Percentiles rank a stretch among this genome's conserved stretches.
phyloP scores from a whole-genome alignment of 30 jellyfish, hydroid and myxozoan species.

The Rhopilema esculentum region DNA sequence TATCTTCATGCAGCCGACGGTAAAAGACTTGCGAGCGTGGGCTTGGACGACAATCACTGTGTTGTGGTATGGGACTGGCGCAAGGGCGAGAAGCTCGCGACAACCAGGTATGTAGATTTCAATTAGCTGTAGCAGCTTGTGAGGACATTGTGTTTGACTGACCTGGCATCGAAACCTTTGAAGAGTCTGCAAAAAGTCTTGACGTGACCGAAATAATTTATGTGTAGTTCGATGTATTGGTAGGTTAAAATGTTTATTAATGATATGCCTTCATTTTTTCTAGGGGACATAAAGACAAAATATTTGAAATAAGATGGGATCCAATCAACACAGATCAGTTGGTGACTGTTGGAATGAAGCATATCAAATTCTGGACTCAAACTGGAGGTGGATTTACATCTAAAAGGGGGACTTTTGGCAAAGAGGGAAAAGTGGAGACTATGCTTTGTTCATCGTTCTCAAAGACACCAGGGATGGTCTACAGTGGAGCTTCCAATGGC shows the following conservation, averaged over 20 bases:
- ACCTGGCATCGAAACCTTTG: background rate
- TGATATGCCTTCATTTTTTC: background rate
- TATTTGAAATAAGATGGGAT: constrained; percentile 93
- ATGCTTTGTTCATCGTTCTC: constrained; percentile 85
- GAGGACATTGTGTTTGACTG: background rate
- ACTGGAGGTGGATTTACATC: constrained; percentile 97
- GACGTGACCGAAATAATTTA: background rate
- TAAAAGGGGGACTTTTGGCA: constrained; percentile 92
- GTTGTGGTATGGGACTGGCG: constrained; percentile 97
- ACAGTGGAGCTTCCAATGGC: constrained; percentile 86
- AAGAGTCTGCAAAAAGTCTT: background rate
- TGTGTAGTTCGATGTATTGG: no score
- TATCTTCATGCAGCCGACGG: constrained; percentile 82
- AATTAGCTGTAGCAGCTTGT: background rate
- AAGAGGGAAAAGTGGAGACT: constrained; percentile 84
- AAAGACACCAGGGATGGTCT: constrained; percentile 86
- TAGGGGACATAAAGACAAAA: constrained; percentile 97
- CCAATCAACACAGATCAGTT: constrained; percentile 73
- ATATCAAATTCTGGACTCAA: constrained; percentile 91
- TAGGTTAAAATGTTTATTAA: no score
- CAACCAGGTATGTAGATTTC: constrained; percentile 68
- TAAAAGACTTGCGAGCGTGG: constrained; percentile 89
- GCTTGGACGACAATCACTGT: constrained; percentile 90
- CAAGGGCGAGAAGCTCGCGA: constrained; percentile 93
- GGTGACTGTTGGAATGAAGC: constrained; percentile 95